These are phyloP conservation scores for Enteromius unitaeniatus DNA, from an alignment of 2,797 vertebrate genomes.

Conservation along the genomic window DNA sequence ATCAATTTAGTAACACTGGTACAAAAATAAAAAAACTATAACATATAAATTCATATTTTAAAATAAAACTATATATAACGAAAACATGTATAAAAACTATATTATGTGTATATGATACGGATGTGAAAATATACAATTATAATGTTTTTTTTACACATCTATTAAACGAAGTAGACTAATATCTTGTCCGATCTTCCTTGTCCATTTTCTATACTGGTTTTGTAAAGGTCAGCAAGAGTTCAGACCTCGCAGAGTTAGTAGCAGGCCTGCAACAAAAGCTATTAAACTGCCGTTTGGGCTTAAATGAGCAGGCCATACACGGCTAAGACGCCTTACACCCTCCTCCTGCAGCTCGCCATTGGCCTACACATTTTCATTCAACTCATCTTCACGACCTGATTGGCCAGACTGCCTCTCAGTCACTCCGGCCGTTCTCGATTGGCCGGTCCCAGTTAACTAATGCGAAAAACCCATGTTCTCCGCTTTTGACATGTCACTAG, in stretches of 20 bases:
- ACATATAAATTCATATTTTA: not conserved
- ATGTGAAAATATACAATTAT: not conserved
- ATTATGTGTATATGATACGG: not conserved
- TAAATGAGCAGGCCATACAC: slow-evolving; percentile 26
- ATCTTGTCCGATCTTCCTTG: not conserved
- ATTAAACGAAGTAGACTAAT: not conserved
- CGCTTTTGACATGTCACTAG: slow-evolving; percentile 75
- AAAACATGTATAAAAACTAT: not conserved
- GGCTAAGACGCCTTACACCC: not conserved
- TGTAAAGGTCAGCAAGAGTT: not conserved
- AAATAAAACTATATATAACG: not conserved
- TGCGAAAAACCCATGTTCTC: slow-evolving; percentile 79
- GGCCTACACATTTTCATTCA: slow-evolving; percentile 55
- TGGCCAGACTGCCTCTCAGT: slow-evolving; percentile 65
- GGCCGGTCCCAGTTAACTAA: slow-evolving; percentile 72
- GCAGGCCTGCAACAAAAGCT: not conserved
- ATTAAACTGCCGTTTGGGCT: slow-evolving; percentile 7
- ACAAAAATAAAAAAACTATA: not conserved
- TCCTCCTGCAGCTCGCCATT: slow-evolving; percentile 47
- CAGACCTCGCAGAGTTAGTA: not conserved
- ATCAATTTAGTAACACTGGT: not conserved
- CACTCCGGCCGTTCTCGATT: slow-evolving; percentile 45
- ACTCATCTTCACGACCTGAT: slow-evolving; percentile 60
- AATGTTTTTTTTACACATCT: not conserved
- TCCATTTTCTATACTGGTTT: not conserved